phyloP scores from a whole-genome alignment of 1,140 invertebrate species.

The Samia ricini region DNA sequence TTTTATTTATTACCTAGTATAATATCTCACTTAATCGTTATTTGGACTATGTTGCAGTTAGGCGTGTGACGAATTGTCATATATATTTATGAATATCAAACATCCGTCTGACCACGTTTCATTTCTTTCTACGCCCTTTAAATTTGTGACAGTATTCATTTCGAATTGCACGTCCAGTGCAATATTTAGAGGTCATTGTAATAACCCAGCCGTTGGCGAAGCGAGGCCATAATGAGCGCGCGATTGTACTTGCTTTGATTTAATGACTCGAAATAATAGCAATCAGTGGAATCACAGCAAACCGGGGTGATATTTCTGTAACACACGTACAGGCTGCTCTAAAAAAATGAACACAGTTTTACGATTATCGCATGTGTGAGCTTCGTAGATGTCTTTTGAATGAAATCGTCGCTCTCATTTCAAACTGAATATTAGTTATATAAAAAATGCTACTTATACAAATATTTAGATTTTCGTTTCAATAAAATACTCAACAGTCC shows the following conservation, averaged over 20 bases:
- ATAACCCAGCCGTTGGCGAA: constrained; percentile 1
- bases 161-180: not conserved
- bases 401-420: too few species aligned
- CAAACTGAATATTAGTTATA: too few species aligned
- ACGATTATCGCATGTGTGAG: too few species aligned
- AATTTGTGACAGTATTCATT: not conserved
- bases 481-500: too few species aligned
- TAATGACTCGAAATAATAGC: constrained; percentile 47
- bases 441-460: too few species aligned
- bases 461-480: too few species aligned
- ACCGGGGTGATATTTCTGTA: constrained; percentile 20
- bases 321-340: not conserved
- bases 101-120: not conserved
- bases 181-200: not conserved
- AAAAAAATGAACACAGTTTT: not conserved
- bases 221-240: constrained; percentile 29
- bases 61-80: too few species aligned
- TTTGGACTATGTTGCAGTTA: too few species aligned
- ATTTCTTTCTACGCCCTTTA: too few species aligned
- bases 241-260: constrained; percentile 40
- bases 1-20: too few species aligned
- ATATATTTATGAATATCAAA: not conserved
- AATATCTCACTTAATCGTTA: too few species aligned
- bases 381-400: too few species aligned
- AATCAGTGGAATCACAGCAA: constrained; percentile 33